Conservation (phyloP, 2,888 invertebrate species). For the Idaea biselata region DNA sequence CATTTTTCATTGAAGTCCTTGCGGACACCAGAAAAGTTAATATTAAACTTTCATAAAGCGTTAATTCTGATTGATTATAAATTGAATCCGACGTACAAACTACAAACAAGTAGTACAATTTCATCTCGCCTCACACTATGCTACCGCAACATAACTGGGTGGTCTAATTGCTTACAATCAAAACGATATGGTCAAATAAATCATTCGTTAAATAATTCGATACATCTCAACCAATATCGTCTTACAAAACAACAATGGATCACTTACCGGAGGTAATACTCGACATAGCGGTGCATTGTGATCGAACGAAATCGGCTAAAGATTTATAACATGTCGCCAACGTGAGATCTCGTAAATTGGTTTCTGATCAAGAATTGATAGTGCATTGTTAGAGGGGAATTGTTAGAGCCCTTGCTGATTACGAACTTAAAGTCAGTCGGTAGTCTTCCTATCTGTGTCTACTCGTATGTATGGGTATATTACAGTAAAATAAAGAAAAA, state of each 20-base stretch:
- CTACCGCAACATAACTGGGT: conserved; percentile 6
- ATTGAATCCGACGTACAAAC: too few relatives aligned
- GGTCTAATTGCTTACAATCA: conserved; percentile 9
- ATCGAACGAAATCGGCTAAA: conserved; percentile 48
- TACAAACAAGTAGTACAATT: not conserved
- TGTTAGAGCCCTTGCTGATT: not conserved
- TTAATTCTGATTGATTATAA: too few relatives aligned
- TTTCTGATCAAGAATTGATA: conserved; percentile 54
- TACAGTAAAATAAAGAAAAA: too few relatives aligned
- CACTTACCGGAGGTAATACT: conserved; percentile 6
- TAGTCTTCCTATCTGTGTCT: not conserved
- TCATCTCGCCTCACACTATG: not conserved
- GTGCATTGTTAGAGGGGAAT: conserved; percentile 42
- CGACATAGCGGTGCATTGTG: conserved; percentile 28
- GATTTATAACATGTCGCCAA: conserved; percentile 60
- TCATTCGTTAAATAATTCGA: conserved; percentile 32
- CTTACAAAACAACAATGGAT: conserved; percentile 41
- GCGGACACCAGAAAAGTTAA: not conserved
- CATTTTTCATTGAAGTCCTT: not conserved
- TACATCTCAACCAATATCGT: conserved; percentile 39
- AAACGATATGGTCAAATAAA: conserved; percentile 26
- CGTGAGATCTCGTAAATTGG: conserved; percentile 62
- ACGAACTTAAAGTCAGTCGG: not conserved
- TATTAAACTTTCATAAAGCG: too few relatives aligned
- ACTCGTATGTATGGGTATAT: not conserved